These are phyloP conservation scores for Drusus annulatus DNA, from an alignment of 1,140 invertebrate species.

Conservation along the genomic window DNA sequence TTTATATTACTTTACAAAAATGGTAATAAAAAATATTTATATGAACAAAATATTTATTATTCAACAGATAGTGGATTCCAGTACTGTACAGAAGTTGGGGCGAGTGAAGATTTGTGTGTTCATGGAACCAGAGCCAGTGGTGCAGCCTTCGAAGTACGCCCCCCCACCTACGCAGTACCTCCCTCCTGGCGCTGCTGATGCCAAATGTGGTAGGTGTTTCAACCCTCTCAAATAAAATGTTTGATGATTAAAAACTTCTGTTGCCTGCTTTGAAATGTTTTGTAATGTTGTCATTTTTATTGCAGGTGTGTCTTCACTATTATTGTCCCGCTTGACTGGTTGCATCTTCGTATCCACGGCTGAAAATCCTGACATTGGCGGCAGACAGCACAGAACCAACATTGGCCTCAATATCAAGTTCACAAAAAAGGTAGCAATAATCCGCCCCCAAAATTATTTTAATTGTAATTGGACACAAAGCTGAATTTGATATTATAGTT, in stretches of 20 bases:
- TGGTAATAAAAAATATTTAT: no score
- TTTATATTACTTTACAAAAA: no score
- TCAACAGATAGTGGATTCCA: slow-evolving; percentile 66
- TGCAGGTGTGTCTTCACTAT: slow-evolving; percentile 75
- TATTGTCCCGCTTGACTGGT: slow-evolving; percentile 89
- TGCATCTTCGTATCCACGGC: slow-evolving; percentile 77
- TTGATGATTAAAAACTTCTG: no score
- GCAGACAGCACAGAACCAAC: slow-evolving; percentile 77
- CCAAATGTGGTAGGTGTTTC: slow-evolving; percentile 62
- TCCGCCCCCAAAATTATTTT: no score
- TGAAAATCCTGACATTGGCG: slow-evolving; percentile 54
- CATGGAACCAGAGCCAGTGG: slow-evolving; percentile 68
- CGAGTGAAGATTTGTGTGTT: slow-evolving; percentile 73
- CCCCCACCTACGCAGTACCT: slow-evolving; percentile 60
- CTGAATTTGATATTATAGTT: no score
- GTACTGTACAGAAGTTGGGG: slow-evolving; percentile 65
- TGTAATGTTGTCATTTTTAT: background rate
- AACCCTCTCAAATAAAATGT: background rate
- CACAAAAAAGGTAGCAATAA: slow-evolving; percentile 80
- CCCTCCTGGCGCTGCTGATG: slow-evolving; percentile 63
- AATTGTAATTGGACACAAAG: no score
- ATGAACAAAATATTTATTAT: no score
- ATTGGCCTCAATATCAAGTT: slow-evolving; percentile 95
- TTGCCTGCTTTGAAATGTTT: no score
- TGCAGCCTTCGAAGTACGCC: slow-evolving; percentile 38